Base-by-base conservation (phyloP, 2,888 invertebrate genomes). In the Synanthedon myopaeformis region DNA sequence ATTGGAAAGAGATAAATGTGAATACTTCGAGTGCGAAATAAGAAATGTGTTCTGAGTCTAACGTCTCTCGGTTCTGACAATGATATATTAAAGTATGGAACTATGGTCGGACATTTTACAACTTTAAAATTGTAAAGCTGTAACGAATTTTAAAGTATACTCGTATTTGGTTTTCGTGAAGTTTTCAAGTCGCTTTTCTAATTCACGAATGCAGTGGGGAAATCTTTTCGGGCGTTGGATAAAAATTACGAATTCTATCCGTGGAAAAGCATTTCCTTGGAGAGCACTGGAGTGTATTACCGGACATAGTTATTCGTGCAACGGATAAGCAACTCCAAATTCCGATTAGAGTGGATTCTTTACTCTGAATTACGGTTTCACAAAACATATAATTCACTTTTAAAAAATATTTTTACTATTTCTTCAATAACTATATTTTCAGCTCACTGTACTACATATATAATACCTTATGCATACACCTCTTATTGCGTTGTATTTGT, bases 131-230 rank as follows among this genome's bases (percentile, higher is more conserved):
- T 14, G 14, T 45, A 17, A 45, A 17, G 13, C 14, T 45, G 2
- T 13, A 45, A 45, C 14, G n/a, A 17, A 49, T 17, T 49, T 49
- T 11, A 19, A 23, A 19, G 17, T 49, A 49, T 10, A 17, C 17
- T 17, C 17, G 17, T 17, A 17, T 49, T 19, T 49, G 49, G 13
- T n/a, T 45, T 45, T 12, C 45, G 49, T 12, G 49, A 19, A 49
- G 23, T 62, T 61, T 63, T 62, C 58, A 64, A 62, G 61, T 62
- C 61, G 64, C 56, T 58, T 19, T 57, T 67, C 64, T 64, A 60
- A 66, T 61, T 63, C 69, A 65, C 63, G 69, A 71, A 70, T 70
- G 71, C 76, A 69, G 58, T 62, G 54, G 72, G 72, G 74, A 76
- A 76, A 75, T 76, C 69, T 66, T 69, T 69, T 54, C 52, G 56